These are phyloP conservation scores for Sorex araneus DNA, from an alignment of 2,113 vertebrate genomes.

Conservation along the genomic window DNA sequence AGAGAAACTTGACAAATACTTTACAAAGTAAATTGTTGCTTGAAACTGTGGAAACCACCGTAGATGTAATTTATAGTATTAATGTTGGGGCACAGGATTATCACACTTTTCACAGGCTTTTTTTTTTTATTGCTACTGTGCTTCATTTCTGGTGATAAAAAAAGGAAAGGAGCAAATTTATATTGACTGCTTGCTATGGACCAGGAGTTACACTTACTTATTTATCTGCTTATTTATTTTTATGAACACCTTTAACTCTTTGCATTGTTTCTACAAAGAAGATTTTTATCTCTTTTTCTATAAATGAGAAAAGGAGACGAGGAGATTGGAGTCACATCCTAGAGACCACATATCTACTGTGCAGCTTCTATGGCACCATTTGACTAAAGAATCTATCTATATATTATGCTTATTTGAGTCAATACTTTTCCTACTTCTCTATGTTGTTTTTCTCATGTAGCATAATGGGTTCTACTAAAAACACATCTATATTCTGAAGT, in stretches of 20 bases:
- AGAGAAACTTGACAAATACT: neutral
- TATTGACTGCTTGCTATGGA: neutral
- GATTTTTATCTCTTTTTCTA: neutral
- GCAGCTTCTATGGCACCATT: neutral
- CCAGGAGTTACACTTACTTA: neutral
- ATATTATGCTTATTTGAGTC: neutral
- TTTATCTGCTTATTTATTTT: constrained; percentile 8
- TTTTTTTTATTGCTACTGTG: neutral
- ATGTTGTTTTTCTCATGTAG: neutral
- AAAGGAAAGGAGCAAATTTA: neutral
- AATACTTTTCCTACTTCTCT: neutral
- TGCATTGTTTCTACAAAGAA: neutral
- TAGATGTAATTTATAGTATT: neutral
- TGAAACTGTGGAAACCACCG: neutral
- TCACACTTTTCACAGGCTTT: neutral
- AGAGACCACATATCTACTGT: neutral
- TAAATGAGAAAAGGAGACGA: neutral
- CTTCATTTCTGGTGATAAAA: neutral
- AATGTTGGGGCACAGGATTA: neutral
- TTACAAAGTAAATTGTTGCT: neutral
- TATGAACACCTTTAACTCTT: neutral
- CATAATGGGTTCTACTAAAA: neutral
- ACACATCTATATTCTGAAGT: neutral
- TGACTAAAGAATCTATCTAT: neutral
- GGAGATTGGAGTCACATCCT: neutral